A percentile compares a stretch with the other conserved stretches of the same genome.
These are phyloP conservation scores for Drosophila grimshawi DNA, from an alignment of 1,140 invertebrate genomes.

Conservation along the genomic window DNA sequence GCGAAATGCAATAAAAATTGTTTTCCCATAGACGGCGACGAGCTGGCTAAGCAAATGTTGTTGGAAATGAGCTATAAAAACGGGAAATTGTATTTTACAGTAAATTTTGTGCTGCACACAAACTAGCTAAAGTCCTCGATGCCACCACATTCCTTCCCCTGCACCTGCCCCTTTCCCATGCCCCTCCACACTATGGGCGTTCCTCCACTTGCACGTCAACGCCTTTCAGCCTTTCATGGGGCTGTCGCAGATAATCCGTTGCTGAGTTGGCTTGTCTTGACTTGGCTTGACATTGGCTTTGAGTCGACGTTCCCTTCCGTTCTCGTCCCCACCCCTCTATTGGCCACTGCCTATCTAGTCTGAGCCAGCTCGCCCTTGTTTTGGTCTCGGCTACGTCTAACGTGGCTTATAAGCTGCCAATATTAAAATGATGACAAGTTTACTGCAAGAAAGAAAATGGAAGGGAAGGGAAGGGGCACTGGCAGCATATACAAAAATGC, in stretches of 20 bases:
- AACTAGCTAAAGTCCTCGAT: conserved; percentile 65
- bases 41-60: conserved; percentile 73
- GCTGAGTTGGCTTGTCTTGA: conserved; percentile 81
- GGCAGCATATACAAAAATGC: conserved; percentile 62
- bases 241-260: conserved; percentile 79
- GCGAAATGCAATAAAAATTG: conserved; percentile 81
- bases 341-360: conserved; percentile 10
- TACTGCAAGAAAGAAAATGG: conserved; percentile 57
- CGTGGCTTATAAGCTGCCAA: conserved; percentile 82
- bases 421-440: conserved; percentile 83
- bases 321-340: conserved; percentile 6
- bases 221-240: conserved; percentile 70
- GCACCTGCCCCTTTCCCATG: not conserved
- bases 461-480: not conserved
- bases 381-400: conserved; percentile 52
- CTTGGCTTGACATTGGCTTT: conserved; percentile 81
- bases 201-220: conserved; percentile 41
- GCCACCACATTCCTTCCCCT: not conserved
- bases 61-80: conserved; percentile 82
- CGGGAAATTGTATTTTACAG: conserved; percentile 82
- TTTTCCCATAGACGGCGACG: conserved; percentile 71
- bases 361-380: not conserved
- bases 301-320: conserved; percentile 44
- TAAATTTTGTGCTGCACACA: conserved; percentile 73
- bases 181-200: not conserved